Conservation (phyloP, 2,113 vertebrate genomes). For the Strigops habroptila region DNA sequence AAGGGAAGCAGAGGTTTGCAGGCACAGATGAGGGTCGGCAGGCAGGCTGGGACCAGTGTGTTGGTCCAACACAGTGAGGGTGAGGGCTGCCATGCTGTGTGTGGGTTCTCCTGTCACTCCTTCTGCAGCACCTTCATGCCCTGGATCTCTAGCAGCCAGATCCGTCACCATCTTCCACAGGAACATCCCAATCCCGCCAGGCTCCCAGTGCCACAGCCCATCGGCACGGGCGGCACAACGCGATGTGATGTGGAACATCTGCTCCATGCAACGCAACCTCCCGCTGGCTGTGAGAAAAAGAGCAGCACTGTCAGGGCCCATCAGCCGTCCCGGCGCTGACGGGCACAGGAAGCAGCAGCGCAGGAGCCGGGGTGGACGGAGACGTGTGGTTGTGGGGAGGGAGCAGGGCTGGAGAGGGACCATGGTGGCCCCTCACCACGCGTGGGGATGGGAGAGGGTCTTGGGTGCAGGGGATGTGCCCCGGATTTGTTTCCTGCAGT, state of each 20-base stretch:
- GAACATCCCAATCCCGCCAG: rapidly evolving
- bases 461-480: rapidly evolving
- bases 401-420: rapidly evolving
- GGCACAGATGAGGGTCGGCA: rapidly evolving
- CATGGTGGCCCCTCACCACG: rapidly evolving
- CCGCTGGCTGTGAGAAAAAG: conserved; percentile 75
- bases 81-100: rapidly evolving
- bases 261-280: not conserved
- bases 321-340: conserved; percentile 67
- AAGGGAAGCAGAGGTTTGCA: not conserved
- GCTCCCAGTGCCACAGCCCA: not conserved
- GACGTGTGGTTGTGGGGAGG: rapidly evolving
- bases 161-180: rapidly evolving
- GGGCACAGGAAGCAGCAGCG: not conserved
- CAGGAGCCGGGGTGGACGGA: rapidly evolving
- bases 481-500: rapidly evolving
- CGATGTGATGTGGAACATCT: conserved; percentile 54
- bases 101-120: not conserved
- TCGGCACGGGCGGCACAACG: not conserved
- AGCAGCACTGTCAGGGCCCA: conserved; percentile 80
- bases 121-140: not conserved
- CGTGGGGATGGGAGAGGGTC: not conserved
- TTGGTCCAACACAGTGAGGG: rapidly evolving
- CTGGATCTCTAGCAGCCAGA: rapidly evolving
- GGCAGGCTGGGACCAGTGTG: rapidly evolving